phyloP scores from a whole-genome alignment of 92 coral and sea anemone species.

The Actinostola sp. region DNA sequence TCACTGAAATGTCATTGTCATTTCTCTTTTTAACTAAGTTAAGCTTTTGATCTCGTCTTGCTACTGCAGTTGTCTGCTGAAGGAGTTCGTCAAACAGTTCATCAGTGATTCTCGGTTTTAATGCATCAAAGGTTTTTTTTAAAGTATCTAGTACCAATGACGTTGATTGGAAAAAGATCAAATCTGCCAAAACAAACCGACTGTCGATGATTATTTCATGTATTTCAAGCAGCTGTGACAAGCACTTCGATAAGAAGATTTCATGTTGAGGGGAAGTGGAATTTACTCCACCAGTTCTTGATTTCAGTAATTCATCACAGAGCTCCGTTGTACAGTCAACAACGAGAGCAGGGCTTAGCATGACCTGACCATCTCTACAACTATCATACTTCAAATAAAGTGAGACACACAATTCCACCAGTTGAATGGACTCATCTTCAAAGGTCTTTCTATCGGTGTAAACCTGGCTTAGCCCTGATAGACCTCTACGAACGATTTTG shows the following conservation, averaged over 20 bases:
- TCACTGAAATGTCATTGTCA: neutral
- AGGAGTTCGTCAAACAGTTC: too few relatives aligned
- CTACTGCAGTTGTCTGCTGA: neutral
- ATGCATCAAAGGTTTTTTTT: too few relatives aligned
- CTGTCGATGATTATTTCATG: too few relatives aligned
- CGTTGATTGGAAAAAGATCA: too few relatives aligned
- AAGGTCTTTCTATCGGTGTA: slow-evolving; percentile 6
- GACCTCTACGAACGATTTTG: slow-evolving; percentile 24
- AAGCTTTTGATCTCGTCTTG: too few relatives aligned
- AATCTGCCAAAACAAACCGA: too few relatives aligned
- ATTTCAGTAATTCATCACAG: slow-evolving; percentile 7
- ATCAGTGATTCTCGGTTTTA: neutral
- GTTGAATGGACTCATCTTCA: slow-evolving; percentile 17
- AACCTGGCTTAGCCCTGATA: neutral
- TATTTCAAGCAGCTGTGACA: too few relatives aligned
- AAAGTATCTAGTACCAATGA: too few relatives aligned
- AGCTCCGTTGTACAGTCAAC: slow-evolving; percentile 20
- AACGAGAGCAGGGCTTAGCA: slow-evolving; percentile 5
- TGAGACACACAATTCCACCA: slow-evolving; percentile 19
- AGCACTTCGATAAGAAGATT: too few relatives aligned
- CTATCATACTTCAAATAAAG: slow-evolving; percentile 1
- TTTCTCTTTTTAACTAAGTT: too few relatives aligned
- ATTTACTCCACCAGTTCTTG: neutral
- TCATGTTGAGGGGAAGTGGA: neutral
- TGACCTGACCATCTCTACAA: neutral